Evolutionary conservation across 2,888 invertebrate species (phyloP), one percentile per base, ranked within the genome.

Genomic region (Drosophila quinaria): DNA sequence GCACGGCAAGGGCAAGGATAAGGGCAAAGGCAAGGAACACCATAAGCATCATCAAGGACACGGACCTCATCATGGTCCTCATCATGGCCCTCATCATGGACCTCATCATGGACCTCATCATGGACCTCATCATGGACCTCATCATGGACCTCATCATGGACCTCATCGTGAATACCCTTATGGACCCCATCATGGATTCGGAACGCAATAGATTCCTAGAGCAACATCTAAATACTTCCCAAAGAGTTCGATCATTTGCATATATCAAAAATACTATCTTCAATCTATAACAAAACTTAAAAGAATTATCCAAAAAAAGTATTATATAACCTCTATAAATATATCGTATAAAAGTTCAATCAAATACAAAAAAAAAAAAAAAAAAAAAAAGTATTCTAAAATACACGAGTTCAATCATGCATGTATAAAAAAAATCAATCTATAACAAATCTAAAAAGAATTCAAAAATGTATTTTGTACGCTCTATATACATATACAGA

Each of bases 211-310:
- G n/a, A n/a, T n/a, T n/a, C n/a, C n/a, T n/a, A n/a, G n/a, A 17
- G 3, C 6, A n/a, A n/a, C 17, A 13, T 13, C 13, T 1, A 9
- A 3, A 17, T 31, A n/a, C 29, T 17, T 19, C 9, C 42, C 33
- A 55, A 42, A 42, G 6, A 33, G 10, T n/a, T 22, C n/a, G 33
- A 22, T 22, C 33, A 33, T 31, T 25, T 11, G 56, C 56, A 65
- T 73, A 49, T 58, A 70, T 52, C 35, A 35, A 13, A n/a, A 41
- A 22, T 19, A 22, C 13, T 19, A 52, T 19, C 46, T 73, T 66
- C 47, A 68, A 49, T 55, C 11, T 22, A 59, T 22, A 22, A 8
- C n/a, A 41, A 49, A 19, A 13, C 41, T 33, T 10, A 15, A 11
- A 10, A 22, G 29, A 17, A 47, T 41, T 31, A 22, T 4, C 11